Conservation (phyloP, 2,113 vertebrate genomes). For the Acrocephalus arundinaceus region DNA sequence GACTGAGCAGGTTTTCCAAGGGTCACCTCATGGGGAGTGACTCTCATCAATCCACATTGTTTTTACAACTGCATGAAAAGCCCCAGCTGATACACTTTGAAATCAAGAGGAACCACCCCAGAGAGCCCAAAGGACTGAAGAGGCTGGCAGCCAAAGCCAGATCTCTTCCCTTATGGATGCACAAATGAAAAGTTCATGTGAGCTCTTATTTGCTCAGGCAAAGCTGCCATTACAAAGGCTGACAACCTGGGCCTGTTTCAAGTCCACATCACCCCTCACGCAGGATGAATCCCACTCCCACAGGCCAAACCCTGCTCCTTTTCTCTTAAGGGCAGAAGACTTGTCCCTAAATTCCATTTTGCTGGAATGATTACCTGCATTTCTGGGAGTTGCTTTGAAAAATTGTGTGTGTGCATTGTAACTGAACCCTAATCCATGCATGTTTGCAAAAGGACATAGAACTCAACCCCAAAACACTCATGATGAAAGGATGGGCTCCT, state of each 20-base stretch:
- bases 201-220: background rate
- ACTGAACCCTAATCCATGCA: background rate
- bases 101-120: background rate
- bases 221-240: background rate
- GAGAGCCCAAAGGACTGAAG: background rate
- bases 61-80: slow-evolving; percentile 27
- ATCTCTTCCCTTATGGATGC: background rate
- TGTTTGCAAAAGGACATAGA: background rate
- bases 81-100: background rate
- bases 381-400: background rate
- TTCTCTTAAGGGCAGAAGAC: background rate
- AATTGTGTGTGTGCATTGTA: background rate
- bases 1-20: slow-evolving; percentile 7
- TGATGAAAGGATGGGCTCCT: background rate
- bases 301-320: background rate
- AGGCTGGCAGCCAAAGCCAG: background rate
- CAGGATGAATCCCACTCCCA: background rate
- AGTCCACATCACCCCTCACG: background rate
- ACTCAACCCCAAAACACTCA: background rate
- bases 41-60: background rate
- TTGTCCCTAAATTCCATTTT: background rate
- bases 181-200: background rate
- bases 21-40: slow-evolving; percentile 15
- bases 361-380: background rate
- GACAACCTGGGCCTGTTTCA: background rate